Evolutionary conservation across 1,140 invertebrate species (phyloP), one percentile per base, ranked within the genome.

Genomic region (Thereuonema tuberculata): DNA sequence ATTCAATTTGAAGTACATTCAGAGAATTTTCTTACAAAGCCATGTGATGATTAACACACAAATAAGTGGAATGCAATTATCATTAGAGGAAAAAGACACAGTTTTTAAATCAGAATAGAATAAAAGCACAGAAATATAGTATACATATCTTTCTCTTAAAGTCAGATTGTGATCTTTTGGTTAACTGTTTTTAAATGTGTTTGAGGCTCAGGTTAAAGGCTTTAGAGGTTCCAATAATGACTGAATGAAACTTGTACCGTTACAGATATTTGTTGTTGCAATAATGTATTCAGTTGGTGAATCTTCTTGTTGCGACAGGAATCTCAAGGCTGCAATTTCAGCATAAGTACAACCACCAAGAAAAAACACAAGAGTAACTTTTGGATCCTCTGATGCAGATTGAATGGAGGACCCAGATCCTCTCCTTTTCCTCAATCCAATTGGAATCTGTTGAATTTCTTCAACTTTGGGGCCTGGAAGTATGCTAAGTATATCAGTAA

Each of bases 271-370:
- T 0, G 93, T 96, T 20, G 93, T 95, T 50, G 87, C 84, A 57
- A 98, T 82, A 17, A 96, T 80, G 75, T 94, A 96, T 71, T 96
- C 91, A 20, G 89, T 85, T 69, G 88, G 88, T 43, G 85, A 83
- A 65, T 96, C 92, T 75, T 95, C 91, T 72, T 92, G 85, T 68
- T 92, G 86, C 5, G 92, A 87, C 2, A 98, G 77, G 71, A 91
- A 95, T 63, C 94, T 78, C 1, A 98, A 73, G 0, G 93, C 91
- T 1, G 93, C 90, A 66, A 98, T 81, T 71, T 98, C 95, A 1
- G 93, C 88, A 77, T 86, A 96, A 0, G 94, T 98, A 70, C 93
- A 93, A 1, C 95, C 95, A 14, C 95, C 94, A 23, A 98, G 84
- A 70, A 97, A 96, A 70, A 95, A 92, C 0, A 98, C 89, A 2